These are phyloP conservation scores for Phalacrocorax brasilianus DNA, from an alignment of 2,113 vertebrate species.

Conservation along the genomic window DNA sequence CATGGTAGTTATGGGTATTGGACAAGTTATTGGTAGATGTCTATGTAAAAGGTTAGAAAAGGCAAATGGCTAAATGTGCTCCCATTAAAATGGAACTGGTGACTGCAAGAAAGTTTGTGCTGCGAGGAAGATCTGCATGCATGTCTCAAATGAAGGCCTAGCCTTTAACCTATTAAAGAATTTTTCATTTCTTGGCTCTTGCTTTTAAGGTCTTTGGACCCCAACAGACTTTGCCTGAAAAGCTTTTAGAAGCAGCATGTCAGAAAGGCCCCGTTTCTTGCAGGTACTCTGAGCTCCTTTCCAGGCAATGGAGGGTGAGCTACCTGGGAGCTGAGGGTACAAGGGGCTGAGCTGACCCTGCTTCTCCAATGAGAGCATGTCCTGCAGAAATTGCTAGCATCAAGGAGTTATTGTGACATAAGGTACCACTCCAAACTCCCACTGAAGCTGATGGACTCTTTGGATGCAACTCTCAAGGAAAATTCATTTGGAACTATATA, in stretches of 20 bases:
- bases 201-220: not conserved
- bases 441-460: not conserved
- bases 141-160: not conserved
- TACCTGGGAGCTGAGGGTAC: not conserved
- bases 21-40: not conserved
- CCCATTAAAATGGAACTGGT: not conserved
- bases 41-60: not conserved
- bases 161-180: not conserved
- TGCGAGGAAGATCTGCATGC: not conserved
- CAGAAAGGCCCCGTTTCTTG: not conserved
- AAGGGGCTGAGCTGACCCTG: not conserved
- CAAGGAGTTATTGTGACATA: not conserved
- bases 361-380: not conserved
- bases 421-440: not conserved
- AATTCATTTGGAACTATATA: not conserved
- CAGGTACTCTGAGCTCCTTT: not conserved
- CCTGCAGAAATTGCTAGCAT: not conserved
- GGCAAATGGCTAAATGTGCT: not conserved
- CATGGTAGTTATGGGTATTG: not conserved
- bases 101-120: not conserved
- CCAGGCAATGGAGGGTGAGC: rapidly evolving
- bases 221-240: not conserved
- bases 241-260: not conserved
- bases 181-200: not conserved
- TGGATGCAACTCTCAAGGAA: not conserved